Conservation (phyloP, 2,888 invertebrate genomes). For the Tetrapedia diversipes region DNA sequence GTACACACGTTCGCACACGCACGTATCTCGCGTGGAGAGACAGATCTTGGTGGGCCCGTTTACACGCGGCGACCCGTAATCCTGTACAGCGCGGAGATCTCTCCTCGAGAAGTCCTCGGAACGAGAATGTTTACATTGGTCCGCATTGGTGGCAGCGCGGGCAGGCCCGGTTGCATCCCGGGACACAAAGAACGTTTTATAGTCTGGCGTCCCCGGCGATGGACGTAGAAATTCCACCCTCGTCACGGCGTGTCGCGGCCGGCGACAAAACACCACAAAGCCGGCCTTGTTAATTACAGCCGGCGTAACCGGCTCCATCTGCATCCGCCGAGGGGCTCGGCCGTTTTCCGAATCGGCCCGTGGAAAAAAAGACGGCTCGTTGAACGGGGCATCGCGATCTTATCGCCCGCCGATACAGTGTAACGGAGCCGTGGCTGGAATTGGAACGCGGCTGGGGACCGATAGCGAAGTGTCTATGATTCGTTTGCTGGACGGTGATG, state of each 20-base stretch:
- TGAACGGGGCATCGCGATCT: constrained; percentile 61
- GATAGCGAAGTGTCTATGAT: neutral
- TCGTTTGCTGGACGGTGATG: neutral
- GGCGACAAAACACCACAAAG: constrained; percentile 82
- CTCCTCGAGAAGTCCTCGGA: constrained; percentile 39
- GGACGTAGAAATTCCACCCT: constrained; percentile 75
- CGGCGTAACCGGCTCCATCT: constrained; percentile 73
- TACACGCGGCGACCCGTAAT: constrained; percentile 59
- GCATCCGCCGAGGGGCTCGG: constrained; percentile 57
- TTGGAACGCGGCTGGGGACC: neutral
- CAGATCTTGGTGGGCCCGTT: constrained; percentile 32
- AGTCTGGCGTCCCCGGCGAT: constrained; percentile 73
- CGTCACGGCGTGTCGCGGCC: constrained; percentile 76
- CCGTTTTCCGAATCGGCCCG: constrained; percentile 59
- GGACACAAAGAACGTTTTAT: constrained; percentile 81
- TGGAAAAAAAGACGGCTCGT: constrained; percentile 38
- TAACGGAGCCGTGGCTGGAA: constrained; percentile 2
- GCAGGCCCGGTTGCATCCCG: constrained; percentile 56
- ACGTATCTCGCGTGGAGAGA: too few relatives aligned
- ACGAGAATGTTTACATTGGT: constrained; percentile 81
- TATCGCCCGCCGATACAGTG: constrained; percentile 41
- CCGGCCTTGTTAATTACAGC: constrained; percentile 79
- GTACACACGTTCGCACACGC: too few relatives aligned
- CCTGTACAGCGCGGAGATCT: constrained; percentile 43
- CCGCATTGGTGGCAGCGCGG: constrained; percentile 71